Conservation (phyloP, 2,888 invertebrate genomes). For the Erpobdella octoculata region DNA sequence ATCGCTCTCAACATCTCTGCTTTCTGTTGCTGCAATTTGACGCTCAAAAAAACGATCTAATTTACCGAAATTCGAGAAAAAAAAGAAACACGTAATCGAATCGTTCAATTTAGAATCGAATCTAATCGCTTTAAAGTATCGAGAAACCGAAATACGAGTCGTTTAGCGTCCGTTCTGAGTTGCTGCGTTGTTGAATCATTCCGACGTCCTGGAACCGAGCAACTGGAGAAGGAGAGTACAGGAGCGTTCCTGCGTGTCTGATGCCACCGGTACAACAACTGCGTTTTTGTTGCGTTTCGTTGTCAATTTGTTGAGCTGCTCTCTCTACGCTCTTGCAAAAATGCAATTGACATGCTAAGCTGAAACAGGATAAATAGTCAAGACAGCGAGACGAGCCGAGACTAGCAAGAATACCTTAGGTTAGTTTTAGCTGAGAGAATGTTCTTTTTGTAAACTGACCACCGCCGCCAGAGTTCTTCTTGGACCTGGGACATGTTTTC, state of each 20-base stretch:
- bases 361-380: conserved; percentile 10
- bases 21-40: not conserved
- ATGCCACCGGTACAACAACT: conserved; percentile 6
- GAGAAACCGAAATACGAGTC: too few species aligned
- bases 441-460: too few species aligned
- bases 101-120: too few species aligned
- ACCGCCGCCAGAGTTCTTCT: too few species aligned
- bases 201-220: too few species aligned
- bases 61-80: not conserved
- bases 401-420: too few species aligned
- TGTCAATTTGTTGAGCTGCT: conserved; percentile 13
- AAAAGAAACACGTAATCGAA: too few species aligned
- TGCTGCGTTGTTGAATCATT: not conserved
- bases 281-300: conserved; percentile 8
- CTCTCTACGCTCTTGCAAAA: conserved; percentile 11
- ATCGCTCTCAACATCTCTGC: not conserved
- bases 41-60: not conserved
- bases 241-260: not conserved
- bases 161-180: not conserved
- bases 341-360: conserved; percentile 8
- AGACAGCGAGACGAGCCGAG: not conserved
- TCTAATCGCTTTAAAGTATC: too few species aligned
- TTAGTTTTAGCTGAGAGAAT: too few species aligned
- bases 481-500: too few species aligned
- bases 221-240: not conserved